Evolutionary conservation across 2,797 vertebrate genomes (phyloP).

Genomic region (Brotula barbata): DNA sequence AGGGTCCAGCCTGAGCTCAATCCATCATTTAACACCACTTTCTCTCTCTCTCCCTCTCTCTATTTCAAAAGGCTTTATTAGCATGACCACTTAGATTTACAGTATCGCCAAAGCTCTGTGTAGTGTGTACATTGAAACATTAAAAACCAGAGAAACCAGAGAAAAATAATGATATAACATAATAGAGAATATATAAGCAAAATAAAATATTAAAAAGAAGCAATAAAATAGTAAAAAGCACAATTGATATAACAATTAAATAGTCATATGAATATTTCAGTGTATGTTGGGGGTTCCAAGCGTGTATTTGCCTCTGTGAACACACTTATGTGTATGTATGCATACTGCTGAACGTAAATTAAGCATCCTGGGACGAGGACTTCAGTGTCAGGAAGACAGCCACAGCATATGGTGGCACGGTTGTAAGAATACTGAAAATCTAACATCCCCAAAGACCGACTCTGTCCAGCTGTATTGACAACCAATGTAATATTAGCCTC

Average conservation of each 20-base stretch:
- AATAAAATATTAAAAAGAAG: too few species aligned
- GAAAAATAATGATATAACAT: too few species aligned
- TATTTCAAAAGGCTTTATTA: background rate
- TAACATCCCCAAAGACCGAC: constrained; percentile 50
- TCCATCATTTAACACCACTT: constrained; percentile 70
- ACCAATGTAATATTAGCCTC: constrained; percentile 60
- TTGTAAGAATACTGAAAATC: constrained; percentile 43
- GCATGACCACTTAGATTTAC: too few species aligned
- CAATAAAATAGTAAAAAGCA: too few species aligned
- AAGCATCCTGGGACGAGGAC: constrained; percentile 36
- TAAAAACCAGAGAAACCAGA: too few species aligned
- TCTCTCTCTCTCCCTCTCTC: constrained; percentile 20
- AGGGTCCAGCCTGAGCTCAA: constrained; percentile 56
- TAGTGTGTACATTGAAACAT: too few species aligned
- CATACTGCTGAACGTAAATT: constrained; percentile 20
- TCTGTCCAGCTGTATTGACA: constrained; percentile 63
- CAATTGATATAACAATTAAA: too few species aligned
- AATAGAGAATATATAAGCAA: too few species aligned
- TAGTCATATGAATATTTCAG: too few species aligned
- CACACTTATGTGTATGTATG: background rate
- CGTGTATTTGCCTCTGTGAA: constrained; percentile 6
- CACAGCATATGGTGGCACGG: constrained; percentile 50
- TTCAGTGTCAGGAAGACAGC: constrained; percentile 42
- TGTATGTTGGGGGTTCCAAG: too few species aligned
- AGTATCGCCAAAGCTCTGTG: too few species aligned